Evolutionary conservation across 2,797 vertebrate genomes (phyloP).

Genomic region (Pseudotriccus pelzelni): DNA sequence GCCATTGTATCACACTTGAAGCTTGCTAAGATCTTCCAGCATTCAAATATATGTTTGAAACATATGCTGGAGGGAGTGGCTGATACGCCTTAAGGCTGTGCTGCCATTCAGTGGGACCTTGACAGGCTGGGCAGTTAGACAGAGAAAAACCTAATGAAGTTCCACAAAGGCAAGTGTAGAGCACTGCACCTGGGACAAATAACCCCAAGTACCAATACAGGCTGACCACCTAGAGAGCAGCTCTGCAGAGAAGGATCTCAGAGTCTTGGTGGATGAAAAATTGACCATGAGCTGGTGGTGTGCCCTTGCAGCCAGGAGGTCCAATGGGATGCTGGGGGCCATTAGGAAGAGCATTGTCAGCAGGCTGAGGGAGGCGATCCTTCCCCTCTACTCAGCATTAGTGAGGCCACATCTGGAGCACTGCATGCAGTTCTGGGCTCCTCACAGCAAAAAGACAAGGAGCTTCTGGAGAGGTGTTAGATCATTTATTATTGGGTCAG

Average conservation of each 20-base stretch:
- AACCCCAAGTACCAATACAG: neutral
- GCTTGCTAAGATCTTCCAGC: neutral
- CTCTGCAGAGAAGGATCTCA: neutral
- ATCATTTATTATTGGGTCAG: too few species aligned
- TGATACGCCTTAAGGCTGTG: neutral
- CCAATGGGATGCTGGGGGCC: neutral
- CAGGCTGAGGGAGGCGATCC: neutral
- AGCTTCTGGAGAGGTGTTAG: neutral
- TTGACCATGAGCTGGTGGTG: neutral
- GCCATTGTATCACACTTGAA: neutral
- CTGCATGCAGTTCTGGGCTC: neutral
- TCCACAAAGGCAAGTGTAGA: neutral
- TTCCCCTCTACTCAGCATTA: neutral
- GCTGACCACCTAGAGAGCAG: neutral
- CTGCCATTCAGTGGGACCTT: neutral
- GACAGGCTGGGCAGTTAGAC: neutral
- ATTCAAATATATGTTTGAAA: neutral
- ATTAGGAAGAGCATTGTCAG: neutral
- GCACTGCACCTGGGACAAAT: neutral
- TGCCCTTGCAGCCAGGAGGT: neutral
- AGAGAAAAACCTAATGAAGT: neutral
- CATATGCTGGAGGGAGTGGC: too few species aligned
- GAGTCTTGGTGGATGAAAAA: neutral
- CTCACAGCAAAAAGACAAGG: neutral
- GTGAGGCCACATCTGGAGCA: neutral